phyloP scores from a whole-genome alignment of 2,888 invertebrate genomes.

The Furcula furcula region DNA sequence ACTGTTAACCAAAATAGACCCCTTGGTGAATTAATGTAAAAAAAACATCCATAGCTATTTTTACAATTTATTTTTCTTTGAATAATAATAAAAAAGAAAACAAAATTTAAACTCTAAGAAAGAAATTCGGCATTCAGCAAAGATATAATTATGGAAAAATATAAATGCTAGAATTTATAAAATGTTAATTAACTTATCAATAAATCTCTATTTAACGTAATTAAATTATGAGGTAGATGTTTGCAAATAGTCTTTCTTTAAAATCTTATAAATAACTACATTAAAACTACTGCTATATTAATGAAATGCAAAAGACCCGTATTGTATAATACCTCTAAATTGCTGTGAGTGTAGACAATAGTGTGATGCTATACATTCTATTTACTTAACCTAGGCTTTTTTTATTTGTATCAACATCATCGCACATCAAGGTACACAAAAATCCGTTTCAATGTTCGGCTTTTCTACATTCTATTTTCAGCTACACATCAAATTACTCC shows the following conservation, averaged over 20 bases:
- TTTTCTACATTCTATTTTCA: no score
- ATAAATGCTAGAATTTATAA: constrained; percentile 70
- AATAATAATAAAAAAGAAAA: constrained; percentile 70
- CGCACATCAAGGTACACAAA: no score
- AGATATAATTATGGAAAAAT: constrained; percentile 50
- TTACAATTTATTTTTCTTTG: constrained; percentile 70
- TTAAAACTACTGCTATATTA: constrained; percentile 45
- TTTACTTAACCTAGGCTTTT: constrained; percentile 9
- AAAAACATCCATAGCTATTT: constrained; percentile 30
- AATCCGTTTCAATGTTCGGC: not conserved
- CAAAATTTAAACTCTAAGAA: constrained; percentile 78
- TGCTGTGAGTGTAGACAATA: constrained; percentile 23
- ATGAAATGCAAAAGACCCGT: constrained; percentile 56
- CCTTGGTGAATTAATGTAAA: no score
- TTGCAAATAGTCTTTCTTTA: constrained; percentile 76
- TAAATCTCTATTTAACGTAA: constrained; percentile 70
- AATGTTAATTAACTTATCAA: constrained; percentile 70
- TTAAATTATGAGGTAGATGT: constrained; percentile 77
- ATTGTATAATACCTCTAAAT: constrained; percentile 37
- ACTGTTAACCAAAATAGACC: no score
- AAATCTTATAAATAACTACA: constrained; percentile 63
- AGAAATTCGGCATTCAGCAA: constrained; percentile 64
- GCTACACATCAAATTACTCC: not conserved
- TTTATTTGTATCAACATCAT: not conserved
- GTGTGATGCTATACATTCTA: constrained; percentile 19